phyloP scores from a whole-genome alignment of 2,113 vertebrate genomes.

The Salvelinus alpinus region DNA sequence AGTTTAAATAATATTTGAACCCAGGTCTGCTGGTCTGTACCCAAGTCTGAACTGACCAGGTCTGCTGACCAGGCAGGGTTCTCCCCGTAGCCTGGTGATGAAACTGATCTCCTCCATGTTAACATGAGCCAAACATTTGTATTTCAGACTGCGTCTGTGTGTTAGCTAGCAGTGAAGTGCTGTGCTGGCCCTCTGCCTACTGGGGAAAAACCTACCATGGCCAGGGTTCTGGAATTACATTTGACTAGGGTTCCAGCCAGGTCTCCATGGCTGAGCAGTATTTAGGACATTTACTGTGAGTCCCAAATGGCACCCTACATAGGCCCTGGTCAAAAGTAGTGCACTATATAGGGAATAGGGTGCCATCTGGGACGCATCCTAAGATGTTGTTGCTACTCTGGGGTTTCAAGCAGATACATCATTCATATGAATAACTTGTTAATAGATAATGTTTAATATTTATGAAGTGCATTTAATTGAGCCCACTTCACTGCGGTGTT shows the following conservation, averaged over 20 bases:
- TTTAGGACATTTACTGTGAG: constrained; percentile 58
- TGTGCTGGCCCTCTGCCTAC: constrained; percentile 56
- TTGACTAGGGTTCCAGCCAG: constrained; percentile 14
- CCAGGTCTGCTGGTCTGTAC: too few relatives aligned
- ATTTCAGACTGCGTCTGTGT: not conserved
- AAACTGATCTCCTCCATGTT: constrained; percentile 57
- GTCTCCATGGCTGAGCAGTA: constrained; percentile 64
- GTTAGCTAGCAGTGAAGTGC: constrained; percentile 56
- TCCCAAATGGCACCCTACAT: too few relatives aligned
- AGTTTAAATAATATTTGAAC: too few relatives aligned
- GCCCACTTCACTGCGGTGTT: constrained; percentile 40
- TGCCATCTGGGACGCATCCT: too few relatives aligned
- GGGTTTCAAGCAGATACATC: constrained; percentile 63
- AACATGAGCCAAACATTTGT: constrained; percentile 56
- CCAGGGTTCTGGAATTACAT: constrained; percentile 61
- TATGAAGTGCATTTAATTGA: constrained; percentile 68
- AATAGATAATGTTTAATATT: constrained; percentile 68
- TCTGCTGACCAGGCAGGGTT: constrained; percentile 37
- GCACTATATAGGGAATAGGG: too few relatives aligned
- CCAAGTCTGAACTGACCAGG: too few relatives aligned
- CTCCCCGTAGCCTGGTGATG: constrained; percentile 36
- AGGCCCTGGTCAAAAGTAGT: too few relatives aligned
- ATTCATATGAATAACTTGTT: constrained; percentile 65
- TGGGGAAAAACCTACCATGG: constrained; percentile 29
- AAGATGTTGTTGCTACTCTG: constrained; percentile 52